Conservation (phyloP, 2,113 vertebrate species). For the Dipodomys stephensi region DNA sequence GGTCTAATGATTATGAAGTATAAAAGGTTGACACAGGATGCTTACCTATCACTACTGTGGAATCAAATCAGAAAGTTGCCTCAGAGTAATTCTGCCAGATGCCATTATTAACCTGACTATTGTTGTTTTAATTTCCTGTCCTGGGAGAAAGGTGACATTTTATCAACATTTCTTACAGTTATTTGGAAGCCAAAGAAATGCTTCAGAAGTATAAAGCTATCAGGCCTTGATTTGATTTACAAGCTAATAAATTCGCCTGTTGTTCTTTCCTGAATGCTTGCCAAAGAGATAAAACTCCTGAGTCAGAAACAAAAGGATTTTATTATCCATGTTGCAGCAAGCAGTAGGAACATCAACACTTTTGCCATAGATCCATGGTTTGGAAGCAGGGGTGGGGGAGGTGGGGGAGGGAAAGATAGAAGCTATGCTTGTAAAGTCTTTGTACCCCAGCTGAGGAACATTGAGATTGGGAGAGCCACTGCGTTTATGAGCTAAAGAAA, state of each 20-base stretch:
- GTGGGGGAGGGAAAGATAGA: not conserved
- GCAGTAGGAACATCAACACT: not conserved
- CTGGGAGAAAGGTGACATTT: not conserved
- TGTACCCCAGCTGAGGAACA: not conserved
- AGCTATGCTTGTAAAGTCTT: not conserved
- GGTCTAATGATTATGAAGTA: not conserved
- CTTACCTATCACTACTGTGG: not conserved
- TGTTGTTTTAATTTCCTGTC: conserved; percentile 22
- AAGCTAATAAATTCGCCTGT: not conserved
- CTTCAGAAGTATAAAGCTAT: conserved; percentile 37
- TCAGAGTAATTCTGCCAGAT: not conserved
- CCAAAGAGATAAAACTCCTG: not conserved
- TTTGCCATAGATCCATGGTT: not conserved
- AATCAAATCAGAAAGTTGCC: not conserved
- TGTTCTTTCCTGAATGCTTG: not conserved
- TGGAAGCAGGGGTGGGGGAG: too few species aligned
- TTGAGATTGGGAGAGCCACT: accelerated
- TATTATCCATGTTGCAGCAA: not conserved
- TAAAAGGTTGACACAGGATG: not conserved
- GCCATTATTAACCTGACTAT: not conserved
- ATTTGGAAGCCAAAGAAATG: conserved; percentile 17
- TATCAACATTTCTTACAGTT: conserved; percentile 9
- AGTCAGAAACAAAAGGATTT: not conserved
- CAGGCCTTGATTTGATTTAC: not conserved
- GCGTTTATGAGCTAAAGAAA: not conserved